A percentile compares a stretch with the other conserved stretches of the same genome.
phyloP scores from a whole-genome alignment of 2,888 invertebrate genomes.

The Cabera pusaria region DNA sequence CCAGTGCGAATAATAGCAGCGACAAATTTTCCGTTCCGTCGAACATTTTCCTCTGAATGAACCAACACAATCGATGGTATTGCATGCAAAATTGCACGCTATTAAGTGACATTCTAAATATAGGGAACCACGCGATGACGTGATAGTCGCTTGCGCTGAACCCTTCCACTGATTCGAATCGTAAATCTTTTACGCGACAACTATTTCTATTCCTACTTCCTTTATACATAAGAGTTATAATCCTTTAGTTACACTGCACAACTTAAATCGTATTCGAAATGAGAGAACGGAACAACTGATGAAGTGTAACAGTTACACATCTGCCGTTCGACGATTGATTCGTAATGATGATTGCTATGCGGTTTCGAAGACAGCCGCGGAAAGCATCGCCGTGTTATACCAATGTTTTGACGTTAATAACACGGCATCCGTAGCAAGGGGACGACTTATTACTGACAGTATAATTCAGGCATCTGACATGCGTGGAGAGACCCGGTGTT shows the following conservation, averaged over 20 bases:
- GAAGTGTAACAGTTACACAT: constrained; percentile 74
- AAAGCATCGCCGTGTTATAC: constrained; percentile 58
- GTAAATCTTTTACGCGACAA: constrained; percentile 25
- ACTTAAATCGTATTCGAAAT: constrained; percentile 27
- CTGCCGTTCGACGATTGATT: constrained; percentile 41
- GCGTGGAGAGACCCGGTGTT: constrained; percentile 39
- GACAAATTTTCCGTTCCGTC: constrained; percentile 79
- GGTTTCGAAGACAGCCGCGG: constrained; percentile 60
- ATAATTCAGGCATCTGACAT: constrained; percentile 56
- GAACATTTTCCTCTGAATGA: constrained; percentile 80
- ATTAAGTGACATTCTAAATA: constrained; percentile 81
- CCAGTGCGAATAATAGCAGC: constrained; percentile 75
- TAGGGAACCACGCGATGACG: constrained; percentile 66
- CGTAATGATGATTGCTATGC: constrained; percentile 53
- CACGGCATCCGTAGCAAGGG: constrained; percentile 55
- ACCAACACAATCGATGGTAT: constrained; percentile 75
- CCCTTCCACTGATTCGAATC: constrained; percentile 52
- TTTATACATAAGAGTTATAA: constrained; percentile 25
- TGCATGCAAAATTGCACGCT: constrained; percentile 76
- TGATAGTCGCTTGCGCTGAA: constrained; percentile 59
- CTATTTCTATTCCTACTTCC: constrained; percentile 27
- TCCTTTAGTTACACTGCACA: constrained; percentile 9
- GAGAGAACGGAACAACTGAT: constrained; percentile 60
- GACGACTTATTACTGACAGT: constrained; percentile 62
- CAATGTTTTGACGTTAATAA: constrained; percentile 68